These are phyloP conservation scores for Dendrolimus kikuchii DNA, from an alignment of 1,140 invertebrate genomes.

Conservation along the genomic window DNA sequence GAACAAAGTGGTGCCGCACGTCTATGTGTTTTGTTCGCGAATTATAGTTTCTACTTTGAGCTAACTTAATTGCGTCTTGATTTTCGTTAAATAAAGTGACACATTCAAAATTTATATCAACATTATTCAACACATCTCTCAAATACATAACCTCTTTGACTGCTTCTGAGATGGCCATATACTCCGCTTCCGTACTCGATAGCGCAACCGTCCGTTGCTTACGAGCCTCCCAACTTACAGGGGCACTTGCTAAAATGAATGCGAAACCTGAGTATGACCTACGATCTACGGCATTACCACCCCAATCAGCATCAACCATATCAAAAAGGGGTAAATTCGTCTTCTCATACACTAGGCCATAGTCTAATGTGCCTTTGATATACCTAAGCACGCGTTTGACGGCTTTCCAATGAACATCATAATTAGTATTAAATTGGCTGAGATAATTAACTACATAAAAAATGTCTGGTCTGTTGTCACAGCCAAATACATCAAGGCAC, in stretches of 20 bases:
- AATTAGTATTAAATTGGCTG: slow-evolving; percentile 31
- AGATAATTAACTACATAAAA: slow-evolving; percentile 26
- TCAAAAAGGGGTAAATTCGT: slow-evolving; percentile 19
- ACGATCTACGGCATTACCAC: slow-evolving; percentile 27
- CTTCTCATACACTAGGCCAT: slow-evolving; percentile 15
- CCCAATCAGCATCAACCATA: slow-evolving; percentile 42
- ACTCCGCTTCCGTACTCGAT: background rate
- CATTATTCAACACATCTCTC: slow-evolving; percentile 9
- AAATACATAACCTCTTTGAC: slow-evolving; percentile 10
- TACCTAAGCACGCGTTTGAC: slow-evolving; percentile 35
- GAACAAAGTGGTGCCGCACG: slow-evolving; percentile 20
- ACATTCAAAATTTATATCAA: slow-evolving; percentile 12
- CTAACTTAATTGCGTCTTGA: slow-evolving; percentile 16
- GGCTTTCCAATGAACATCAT: slow-evolving; percentile 18
- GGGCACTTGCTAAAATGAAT: slow-evolving; percentile 20
- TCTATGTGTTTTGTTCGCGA: slow-evolving; percentile 17
- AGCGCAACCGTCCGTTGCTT: slow-evolving; percentile 22
- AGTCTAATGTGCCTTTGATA: slow-evolving; percentile 25
- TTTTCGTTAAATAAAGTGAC: slow-evolving; percentile 21
- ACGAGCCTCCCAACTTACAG: slow-evolving; percentile 13
- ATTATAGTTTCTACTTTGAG: slow-evolving; percentile 18
- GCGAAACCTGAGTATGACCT: slow-evolving; percentile 32
- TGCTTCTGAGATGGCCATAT: too few relatives aligned
- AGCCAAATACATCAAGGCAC: slow-evolving; percentile 42
- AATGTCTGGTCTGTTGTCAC: slow-evolving; percentile 49